These are phyloP conservation scores for Philaenus spumarius DNA, from an alignment of 1,140 invertebrate genomes.

Conservation along the genomic window DNA sequence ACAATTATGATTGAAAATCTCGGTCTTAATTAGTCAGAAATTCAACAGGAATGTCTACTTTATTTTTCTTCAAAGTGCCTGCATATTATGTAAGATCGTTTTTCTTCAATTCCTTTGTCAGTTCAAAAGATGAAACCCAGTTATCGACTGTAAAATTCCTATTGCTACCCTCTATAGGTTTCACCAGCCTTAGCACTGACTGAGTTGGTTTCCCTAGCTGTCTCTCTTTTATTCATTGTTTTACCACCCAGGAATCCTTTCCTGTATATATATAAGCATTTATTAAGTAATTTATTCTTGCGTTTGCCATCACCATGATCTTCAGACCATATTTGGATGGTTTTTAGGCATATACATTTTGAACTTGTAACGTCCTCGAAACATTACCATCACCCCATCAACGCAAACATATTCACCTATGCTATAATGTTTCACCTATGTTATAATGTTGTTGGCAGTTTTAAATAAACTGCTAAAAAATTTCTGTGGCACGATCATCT, in stretches of 20 bases:
- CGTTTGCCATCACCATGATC: slow-evolving; percentile 28
- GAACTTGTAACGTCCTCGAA: slow-evolving; percentile 37
- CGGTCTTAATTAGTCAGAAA: no score
- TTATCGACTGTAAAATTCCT: slow-evolving; percentile 26
- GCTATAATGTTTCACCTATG: slow-evolving; percentile 24
- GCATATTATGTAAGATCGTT: no score
- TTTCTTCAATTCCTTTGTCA: no score
- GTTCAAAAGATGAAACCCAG: slow-evolving; percentile 18
- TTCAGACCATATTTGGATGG: no score
- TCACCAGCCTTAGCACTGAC: no score
- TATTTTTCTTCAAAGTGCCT: no score
- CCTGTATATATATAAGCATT: no score
- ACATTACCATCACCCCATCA: slow-evolving; percentile 35
- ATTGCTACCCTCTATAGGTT: no score
- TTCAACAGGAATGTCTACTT: no score
- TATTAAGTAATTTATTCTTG: slow-evolving; percentile 11
- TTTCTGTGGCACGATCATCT: slow-evolving; percentile 4
- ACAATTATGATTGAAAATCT: no score
- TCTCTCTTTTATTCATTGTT: slow-evolving; percentile 4
- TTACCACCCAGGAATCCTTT: slow-evolving; percentile 15
- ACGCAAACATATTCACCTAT: slow-evolving; percentile 21
- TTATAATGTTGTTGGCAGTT: slow-evolving; percentile 26
- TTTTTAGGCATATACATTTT: slow-evolving; percentile 38
- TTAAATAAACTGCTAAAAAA: slow-evolving; percentile 34
- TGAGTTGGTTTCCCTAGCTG: slow-evolving; percentile 14